Percentiles rank a stretch among this genome's conserved stretches.
Evolutionary conservation across 1,140 invertebrate genomes (phyloP).

Genomic region (Sycophaga agraensis): DNA sequence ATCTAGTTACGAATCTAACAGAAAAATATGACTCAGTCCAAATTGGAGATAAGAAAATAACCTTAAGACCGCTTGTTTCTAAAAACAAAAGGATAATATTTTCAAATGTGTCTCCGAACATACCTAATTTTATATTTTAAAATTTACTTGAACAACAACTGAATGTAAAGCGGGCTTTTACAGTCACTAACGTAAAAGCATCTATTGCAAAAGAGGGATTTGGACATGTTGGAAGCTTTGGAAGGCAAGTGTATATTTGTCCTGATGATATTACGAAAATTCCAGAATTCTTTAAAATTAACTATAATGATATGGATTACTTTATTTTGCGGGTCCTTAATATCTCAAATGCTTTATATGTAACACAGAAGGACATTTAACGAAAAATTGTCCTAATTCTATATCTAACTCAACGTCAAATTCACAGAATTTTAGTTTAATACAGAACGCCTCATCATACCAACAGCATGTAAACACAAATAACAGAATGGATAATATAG

Average conservation of each 20-base stretch:
- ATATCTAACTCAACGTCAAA: no score
- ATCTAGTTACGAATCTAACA: neutral
- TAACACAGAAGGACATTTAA: constrained; percentile 6
- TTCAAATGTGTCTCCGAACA: constrained; percentile 1
- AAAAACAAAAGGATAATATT: constrained; percentile 3
- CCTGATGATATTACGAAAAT: constrained; percentile 11
- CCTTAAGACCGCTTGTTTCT: neutral
- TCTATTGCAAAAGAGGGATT: neutral
- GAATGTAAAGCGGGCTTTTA: neutral
- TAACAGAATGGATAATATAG: neutral
- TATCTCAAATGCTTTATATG: constrained; percentile 15
- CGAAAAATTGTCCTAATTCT: neutral
- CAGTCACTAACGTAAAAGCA: constrained; percentile 2
- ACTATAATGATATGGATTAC: neutral
- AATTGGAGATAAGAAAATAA: neutral
- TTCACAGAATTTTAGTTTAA: neutral
- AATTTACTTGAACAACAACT: neutral
- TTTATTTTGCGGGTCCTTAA: neutral
- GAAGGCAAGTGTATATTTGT: neutral
- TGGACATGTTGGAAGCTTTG: constrained; percentile 1
- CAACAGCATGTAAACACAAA: neutral
- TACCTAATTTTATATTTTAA: constrained; percentile 7
- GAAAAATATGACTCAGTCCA: neutral
- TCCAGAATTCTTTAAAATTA: neutral
- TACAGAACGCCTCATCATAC: neutral